Evolutionary conservation across 2,888 invertebrate genomes (phyloP).

Genomic region (Trichopria drosophilae): DNA sequence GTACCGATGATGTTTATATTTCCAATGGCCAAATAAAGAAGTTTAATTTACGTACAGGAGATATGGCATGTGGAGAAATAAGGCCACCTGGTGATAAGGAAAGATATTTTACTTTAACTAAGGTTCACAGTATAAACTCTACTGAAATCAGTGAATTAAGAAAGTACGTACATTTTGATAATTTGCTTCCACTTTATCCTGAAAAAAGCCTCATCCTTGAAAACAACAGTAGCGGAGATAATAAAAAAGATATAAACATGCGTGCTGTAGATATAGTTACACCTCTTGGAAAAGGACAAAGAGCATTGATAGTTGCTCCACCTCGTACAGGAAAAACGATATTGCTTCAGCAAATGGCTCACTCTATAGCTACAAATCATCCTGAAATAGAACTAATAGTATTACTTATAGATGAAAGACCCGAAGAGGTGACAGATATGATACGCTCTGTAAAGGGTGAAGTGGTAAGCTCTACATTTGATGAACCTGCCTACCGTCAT

Average conservation of each 20-base stretch:
- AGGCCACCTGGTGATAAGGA: constrained; percentile 25
- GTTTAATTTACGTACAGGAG: constrained; percentile 22
- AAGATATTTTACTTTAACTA: constrained; percentile 21
- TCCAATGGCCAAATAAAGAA: constrained; percentile 18
- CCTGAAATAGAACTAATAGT: constrained; percentile 29
- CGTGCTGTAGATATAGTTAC: constrained; percentile 22
- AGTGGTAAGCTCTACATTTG: constrained; percentile 28
- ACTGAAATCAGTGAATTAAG: constrained; percentile 2
- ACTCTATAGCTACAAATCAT: constrained; percentile 23
- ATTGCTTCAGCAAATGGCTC: constrained; percentile 26
- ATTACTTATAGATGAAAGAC: constrained; percentile 29
- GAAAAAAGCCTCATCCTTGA: constrained; percentile 6
- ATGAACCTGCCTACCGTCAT: constrained; percentile 32
- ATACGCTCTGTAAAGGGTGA: constrained; percentile 19
- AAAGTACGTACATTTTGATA: constrained; percentile 19
- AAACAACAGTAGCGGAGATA: constrained; percentile 1
- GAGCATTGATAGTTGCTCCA: constrained; percentile 28
- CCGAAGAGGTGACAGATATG: constrained; percentile 34
- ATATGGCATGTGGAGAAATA: constrained; percentile 17
- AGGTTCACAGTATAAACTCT: constrained; percentile 20
- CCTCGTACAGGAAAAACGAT: constrained; percentile 28
- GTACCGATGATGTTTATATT: constrained; percentile 26
- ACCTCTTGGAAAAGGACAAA: constrained; percentile 27
- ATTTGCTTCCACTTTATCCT: constrained; percentile 21
- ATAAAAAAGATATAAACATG: constrained; percentile 11